Base-by-base conservation (phyloP, 2,797 vertebrate genomes). In the Danio choprae region DNA sequence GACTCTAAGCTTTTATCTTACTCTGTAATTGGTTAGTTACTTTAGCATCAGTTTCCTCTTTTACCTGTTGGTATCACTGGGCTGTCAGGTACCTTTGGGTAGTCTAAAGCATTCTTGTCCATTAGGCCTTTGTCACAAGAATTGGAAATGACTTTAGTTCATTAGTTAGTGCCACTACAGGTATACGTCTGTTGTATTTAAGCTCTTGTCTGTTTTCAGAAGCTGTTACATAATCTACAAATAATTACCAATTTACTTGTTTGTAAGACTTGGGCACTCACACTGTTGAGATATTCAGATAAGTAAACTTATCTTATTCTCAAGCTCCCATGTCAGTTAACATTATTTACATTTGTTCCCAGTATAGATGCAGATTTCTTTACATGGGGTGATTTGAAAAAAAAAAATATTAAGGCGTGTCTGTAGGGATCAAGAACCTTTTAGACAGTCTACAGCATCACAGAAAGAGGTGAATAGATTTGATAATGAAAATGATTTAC, bases 1-100 rank as follows among this genome's bases (percentile, higher is more conserved):
- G 86, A 85, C 81, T 87, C 87, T 95, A 96, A 97, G 95, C 95
- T 89, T 62, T 71, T 87, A 77, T 89, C 91, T 93, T 91, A 94
- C 88, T 84, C 67, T 88, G 84, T 95, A 94, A 94, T 94, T 92
- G 92, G 91, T 94, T 94, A 94, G 91, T 87, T 89, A 84, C 85
- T 87, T 88, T 90, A 84, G 81, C 73, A 71, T 89, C 89, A 89
- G 85, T 85, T 93, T 83, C 78, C 53, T 80, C 50, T 73, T 80
- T 68, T 80, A 55, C 43, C 70, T 81, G 43, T 36, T 81, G 56
- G 38, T 41, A 48, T 65, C 48, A 10, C 68, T 51, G 41, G 62
- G 76, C 29, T 70, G 67, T 62, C 60, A 77, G 73, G 51, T 62
- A 11, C 70, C 48, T 69, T 58, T 74, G 22, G 44, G 55, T 58